Percentiles rank a stretch among this genome's conserved stretches.
Evolutionary conservation across 2,888 invertebrate species (phyloP).

Genomic region (Beris morrisii): DNA sequence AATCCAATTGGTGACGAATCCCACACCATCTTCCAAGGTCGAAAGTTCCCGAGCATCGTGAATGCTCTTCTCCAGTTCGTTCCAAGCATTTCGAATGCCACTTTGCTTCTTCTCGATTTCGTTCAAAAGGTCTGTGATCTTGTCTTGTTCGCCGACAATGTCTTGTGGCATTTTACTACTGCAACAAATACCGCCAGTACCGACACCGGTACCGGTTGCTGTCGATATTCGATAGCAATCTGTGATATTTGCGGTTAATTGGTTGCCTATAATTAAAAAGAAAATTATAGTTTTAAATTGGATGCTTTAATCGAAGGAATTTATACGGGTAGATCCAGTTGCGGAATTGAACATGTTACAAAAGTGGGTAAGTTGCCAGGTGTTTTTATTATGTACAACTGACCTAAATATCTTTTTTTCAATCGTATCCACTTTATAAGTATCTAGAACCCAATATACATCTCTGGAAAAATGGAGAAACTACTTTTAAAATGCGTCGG

Average conservation of each 20-base stretch:
- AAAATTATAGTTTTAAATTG: neutral
- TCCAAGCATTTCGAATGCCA: constrained; percentile 64
- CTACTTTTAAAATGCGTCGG: too few species aligned
- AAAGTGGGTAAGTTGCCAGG: too few species aligned
- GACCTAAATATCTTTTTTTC: too few species aligned
- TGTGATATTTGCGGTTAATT: constrained; percentile 52
- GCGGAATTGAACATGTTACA: too few species aligned
- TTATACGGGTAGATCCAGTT: neutral
- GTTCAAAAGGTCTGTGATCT: constrained; percentile 61
- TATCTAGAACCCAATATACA: too few species aligned
- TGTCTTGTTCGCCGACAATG: constrained; percentile 62
- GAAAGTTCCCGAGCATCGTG: constrained; percentile 64
- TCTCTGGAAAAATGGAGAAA: too few species aligned
- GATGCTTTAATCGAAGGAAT: neutral
- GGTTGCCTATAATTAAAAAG: constrained; percentile 48
- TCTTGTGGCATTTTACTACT: constrained; percentile 60
- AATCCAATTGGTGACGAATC: constrained; percentile 77
- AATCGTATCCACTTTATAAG: too few species aligned
- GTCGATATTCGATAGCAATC: constrained; percentile 50
- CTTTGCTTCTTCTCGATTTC: constrained; percentile 64
- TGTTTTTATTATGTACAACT: too few species aligned
- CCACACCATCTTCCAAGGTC: constrained; percentile 65
- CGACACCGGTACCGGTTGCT: constrained; percentile 31
- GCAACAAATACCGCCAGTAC: constrained; percentile 30
- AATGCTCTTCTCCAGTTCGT: constrained; percentile 62